Evolutionary conservation across 2,888 invertebrate genomes (phyloP), one percentile per base, ranked within the genome.

Genomic region (Aspidiotus rigidus): DNA sequence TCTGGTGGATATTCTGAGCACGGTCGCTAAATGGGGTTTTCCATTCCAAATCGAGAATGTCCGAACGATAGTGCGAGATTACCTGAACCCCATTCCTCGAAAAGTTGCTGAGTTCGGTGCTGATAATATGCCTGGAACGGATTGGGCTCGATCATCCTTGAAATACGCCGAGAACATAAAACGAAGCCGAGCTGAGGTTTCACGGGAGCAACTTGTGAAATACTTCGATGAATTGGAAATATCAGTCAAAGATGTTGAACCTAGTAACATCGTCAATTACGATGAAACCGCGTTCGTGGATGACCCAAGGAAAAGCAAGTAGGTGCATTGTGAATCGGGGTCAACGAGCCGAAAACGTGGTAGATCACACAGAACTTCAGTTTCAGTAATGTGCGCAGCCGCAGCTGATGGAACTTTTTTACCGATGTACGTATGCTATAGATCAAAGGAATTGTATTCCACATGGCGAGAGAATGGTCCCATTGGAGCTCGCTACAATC

Each of bases 221-320:
- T 75, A 75, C 71, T 75, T 74, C 72, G 72, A 73, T 56, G 57
- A 73, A 15, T 71, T 75, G 42, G 71, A 73, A 70, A 69, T 61
- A 15, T 69, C 71, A 9, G 62, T 73, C 11, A 64, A 72, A 71
- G 71, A 66, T 64, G 60, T 71, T 8, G 67, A 71, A 2, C 63
- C 71, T 41, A 55, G 53, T 15, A 70, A 72, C 59, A 69, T 73
- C 13, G 60, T 75, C 7, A 77, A 76, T 56, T 77, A 76, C 71
- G 76, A 76, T 67, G 75, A 77, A 67, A 76, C 75, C 8, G 75
- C 59, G 28, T 69, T 77, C 1, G 67, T 71, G 9, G 75, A 76
- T 69, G 75, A 77, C 69, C 75, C 76, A n/a, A 75, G 75, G 16
- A 62, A 55, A 40, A 53, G 64, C 13, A 70, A 70, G 28, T 28